A percentile compares a stretch with the other conserved stretches of the same genome.
phyloP scores from a whole-genome alignment of 2,888 invertebrate genomes.

The Pachydiplax longipennis region DNA sequence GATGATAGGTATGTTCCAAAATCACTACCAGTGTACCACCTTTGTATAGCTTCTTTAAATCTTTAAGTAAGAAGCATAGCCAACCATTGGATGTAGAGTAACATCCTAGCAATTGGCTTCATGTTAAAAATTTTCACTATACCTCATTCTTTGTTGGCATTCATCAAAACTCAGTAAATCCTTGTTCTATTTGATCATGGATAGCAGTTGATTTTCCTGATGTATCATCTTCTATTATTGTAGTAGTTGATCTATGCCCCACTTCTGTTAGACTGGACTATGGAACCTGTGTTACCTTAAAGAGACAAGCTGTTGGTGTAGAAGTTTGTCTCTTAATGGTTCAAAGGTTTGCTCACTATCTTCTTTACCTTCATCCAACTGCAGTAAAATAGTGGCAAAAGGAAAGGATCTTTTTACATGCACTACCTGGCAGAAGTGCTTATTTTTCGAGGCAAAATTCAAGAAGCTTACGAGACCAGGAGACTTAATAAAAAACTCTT shows the following conservation, averaged over 20 bases:
- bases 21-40: not conserved
- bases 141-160: not conserved
- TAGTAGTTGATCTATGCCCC: not conserved
- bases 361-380: not conserved
- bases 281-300: not conserved
- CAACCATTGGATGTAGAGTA: not conserved
- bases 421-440: not conserved
- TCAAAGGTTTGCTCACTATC: not conserved
- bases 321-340: not conserved
- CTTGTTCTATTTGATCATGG: not conserved
- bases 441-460: not conserved
- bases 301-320: not conserved
- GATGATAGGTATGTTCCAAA: slow-evolving; percentile 34
- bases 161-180: not conserved
- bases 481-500: not conserved
- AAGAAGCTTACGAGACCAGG: not conserved
- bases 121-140: not conserved
- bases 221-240: not conserved
- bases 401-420: not conserved
- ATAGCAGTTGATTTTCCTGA: not conserved
- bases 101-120: not conserved
- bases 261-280: not conserved
- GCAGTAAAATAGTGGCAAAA: not conserved
- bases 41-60: not conserved
- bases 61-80: not conserved